These are phyloP conservation scores for Dryococelus australis DNA, from an alignment of 2,888 invertebrate species.

Conservation along the genomic window DNA sequence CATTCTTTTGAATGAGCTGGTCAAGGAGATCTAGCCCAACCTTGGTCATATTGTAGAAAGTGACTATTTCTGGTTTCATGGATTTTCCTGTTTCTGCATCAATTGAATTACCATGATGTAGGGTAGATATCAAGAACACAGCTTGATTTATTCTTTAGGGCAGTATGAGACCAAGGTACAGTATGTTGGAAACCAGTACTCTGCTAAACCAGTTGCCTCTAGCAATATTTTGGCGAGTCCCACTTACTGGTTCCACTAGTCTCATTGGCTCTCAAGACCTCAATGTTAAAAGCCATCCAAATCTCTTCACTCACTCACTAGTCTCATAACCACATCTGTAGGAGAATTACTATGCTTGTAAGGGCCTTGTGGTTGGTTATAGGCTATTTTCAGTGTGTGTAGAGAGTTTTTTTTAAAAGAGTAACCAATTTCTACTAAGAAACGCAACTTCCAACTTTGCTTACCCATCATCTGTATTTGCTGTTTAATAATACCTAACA, in stretches of 20 bases:
- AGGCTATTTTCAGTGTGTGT: too few species aligned
- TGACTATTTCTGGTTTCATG: not conserved
- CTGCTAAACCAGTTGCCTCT: slow-evolving; percentile 19
- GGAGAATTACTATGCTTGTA: not conserved
- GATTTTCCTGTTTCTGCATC: not conserved
- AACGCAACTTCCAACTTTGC: too few species aligned
- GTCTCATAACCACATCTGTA: slow-evolving; percentile 18
- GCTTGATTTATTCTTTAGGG: slow-evolving; percentile 3
- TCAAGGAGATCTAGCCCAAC: not conserved
- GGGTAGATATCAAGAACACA: not conserved
- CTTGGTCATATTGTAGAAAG: slow-evolving; percentile 21
- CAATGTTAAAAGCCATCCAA: too few species aligned
- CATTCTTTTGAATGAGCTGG: slow-evolving; percentile 19
- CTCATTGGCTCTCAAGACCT: too few species aligned
- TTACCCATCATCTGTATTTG: too few species aligned
- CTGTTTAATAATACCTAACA: too few species aligned
- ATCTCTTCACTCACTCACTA: too few species aligned
- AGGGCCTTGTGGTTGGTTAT: not conserved
- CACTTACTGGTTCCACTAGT: not conserved
- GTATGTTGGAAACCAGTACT: not conserved
- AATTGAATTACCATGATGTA: not conserved
- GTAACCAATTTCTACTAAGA: too few species aligned
- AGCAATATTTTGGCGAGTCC: not conserved
- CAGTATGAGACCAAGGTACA: not conserved
- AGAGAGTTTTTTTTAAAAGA: too few species aligned